Conservation (phyloP, 2,888 invertebrate genomes). For the Macroteleia sp. region DNA sequence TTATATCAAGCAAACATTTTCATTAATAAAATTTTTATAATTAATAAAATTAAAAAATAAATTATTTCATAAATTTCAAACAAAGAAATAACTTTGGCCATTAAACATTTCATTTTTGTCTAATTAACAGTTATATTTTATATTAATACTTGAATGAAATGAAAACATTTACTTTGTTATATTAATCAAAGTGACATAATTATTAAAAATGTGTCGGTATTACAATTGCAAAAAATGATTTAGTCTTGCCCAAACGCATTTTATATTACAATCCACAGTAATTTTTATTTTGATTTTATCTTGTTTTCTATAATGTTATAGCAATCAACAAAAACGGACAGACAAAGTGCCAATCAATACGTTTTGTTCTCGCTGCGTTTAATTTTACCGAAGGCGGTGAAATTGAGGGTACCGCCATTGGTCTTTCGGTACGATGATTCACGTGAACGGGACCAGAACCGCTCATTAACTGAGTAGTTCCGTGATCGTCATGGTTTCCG, state of each 20-base stretch:
- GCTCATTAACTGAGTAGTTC: slow-evolving; percentile 78
- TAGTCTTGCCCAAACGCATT: not conserved
- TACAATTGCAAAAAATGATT: slow-evolving; percentile 11
- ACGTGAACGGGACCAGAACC: slow-evolving; percentile 73
- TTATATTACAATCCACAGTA: slow-evolving; percentile 7
- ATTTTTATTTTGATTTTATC: slow-evolving; percentile 8
- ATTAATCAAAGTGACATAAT: too few species aligned
- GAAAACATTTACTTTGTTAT: too few species aligned
- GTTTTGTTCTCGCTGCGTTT: slow-evolving; percentile 71
- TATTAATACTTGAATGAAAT: too few species aligned
- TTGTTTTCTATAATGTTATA: slow-evolving; percentile 57
- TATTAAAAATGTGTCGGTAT: too few species aligned
- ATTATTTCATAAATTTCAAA: too few species aligned
- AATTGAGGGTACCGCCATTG: slow-evolving; percentile 74
- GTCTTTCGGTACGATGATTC: slow-evolving; percentile 78
- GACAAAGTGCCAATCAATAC: slow-evolving; percentile 64
- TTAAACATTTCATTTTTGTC: too few species aligned
- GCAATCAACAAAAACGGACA: slow-evolving; percentile 63
- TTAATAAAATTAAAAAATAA: too few species aligned
- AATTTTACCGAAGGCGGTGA: slow-evolving; percentile 80
- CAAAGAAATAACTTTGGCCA: too few species aligned
- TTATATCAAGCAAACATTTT: too few species aligned
- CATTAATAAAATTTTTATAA: too few species aligned
- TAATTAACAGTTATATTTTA: too few species aligned
- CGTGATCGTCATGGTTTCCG: slow-evolving; percentile 72